These are phyloP conservation scores for Tetraodon nigroviridis DNA, from an alignment of 2,113 vertebrate species.

Conservation along the genomic window DNA sequence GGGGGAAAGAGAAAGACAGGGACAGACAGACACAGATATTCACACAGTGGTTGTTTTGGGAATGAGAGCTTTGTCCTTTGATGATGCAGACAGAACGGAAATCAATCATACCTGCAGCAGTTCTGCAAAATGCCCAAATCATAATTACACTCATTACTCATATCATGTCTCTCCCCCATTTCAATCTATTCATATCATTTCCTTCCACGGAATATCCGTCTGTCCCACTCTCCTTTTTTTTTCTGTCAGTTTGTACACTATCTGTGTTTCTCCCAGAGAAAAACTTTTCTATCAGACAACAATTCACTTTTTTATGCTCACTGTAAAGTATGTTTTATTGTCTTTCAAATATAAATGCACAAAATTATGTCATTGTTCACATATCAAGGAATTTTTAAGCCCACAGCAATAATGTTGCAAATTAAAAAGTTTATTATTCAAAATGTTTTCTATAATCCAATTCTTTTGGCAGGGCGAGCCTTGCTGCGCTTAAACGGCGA, in stretches of 20 bases:
- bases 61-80: conserved; percentile 54
- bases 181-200: conserved; percentile 53
- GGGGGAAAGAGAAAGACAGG: too few relatives aligned
- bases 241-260: background rate
- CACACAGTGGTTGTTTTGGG: conserved; percentile 6
- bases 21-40: background rate
- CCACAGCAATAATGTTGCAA: background rate
- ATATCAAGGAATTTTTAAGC: background rate
- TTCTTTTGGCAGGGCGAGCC: conserved; percentile 77
- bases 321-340: background rate
- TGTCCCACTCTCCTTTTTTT: conserved; percentile 9
- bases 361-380: conserved; percentile 39
- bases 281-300: background rate
- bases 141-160: conserved; percentile 74
- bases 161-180: conserved; percentile 38
- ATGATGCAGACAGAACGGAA: conserved; percentile 26
- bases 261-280: conserved; percentile 4
- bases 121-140: conserved; percentile 44
- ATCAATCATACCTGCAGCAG: conserved; percentile 62
- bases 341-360: background rate
- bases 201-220: conserved; percentile 13
- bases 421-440: background rate
- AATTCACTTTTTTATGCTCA: background rate
- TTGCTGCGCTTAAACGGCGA: conserved; percentile 89
- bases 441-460: background rate